Percentiles rank a stretch among this genome's conserved stretches.
Evolutionary conservation across 1,140 invertebrate genomes (phyloP).

Genomic region (Dendrolimus punctatus): DNA sequence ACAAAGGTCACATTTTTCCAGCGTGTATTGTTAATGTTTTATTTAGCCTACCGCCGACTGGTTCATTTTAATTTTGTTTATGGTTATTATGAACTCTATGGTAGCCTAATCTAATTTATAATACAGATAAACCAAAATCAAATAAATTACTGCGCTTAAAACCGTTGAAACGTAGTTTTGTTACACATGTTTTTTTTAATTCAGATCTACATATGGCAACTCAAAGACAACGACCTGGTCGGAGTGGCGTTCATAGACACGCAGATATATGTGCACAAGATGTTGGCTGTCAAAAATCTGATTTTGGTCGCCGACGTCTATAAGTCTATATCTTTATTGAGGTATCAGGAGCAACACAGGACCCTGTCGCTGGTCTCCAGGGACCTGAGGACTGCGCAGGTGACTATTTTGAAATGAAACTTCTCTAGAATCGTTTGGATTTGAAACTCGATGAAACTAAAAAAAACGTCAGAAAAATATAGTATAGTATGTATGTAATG

Average conservation of each 20-base stretch:
- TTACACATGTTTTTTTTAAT: slow-evolving; percentile 5
- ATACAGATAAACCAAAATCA: no score
- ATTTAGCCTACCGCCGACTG: no score
- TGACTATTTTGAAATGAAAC: slow-evolving; percentile 39
- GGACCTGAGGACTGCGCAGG: slow-evolving; percentile 70
- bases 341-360: slow-evolving; percentile 96
- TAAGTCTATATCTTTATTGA: slow-evolving; percentile 93
- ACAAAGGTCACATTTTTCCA: no score
- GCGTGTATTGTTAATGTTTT: no score
- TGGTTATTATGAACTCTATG: no score
- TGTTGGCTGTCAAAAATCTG: slow-evolving; percentile 94
- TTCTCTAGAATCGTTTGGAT: neutral
- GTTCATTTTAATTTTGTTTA: no score
- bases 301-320: slow-evolving; percentile 97
- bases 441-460: no score
- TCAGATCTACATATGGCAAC: slow-evolving; percentile 98
- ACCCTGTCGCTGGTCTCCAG: slow-evolving; percentile 96
- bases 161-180: no score
- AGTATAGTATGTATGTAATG: no score
- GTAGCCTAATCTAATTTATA: no score
- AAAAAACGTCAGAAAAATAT: no score
- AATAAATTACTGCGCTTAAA: no score
- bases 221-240: slow-evolving; percentile 96
- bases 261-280: slow-evolving; percentile 97
- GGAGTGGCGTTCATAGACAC: slow-evolving; percentile 99